Evolutionary conservation across 2,888 invertebrate species (phyloP).

Genomic region (Harpagoxenus sublaevis): DNA sequence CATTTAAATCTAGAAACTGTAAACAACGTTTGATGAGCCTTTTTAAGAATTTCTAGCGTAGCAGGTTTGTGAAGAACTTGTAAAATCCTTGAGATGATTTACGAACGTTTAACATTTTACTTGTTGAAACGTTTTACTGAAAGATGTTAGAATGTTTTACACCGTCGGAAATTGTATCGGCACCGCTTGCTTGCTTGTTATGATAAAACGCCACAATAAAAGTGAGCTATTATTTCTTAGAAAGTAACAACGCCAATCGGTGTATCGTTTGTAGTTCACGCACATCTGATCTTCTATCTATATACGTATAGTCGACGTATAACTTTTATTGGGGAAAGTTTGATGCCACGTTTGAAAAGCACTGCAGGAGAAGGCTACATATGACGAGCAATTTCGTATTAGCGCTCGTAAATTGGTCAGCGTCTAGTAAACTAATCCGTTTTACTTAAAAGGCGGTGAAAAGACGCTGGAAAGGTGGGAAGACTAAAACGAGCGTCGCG

Average conservation of each 20-base stretch:
- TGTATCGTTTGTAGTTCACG: neutral
- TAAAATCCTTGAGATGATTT: neutral
- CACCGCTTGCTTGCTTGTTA: neutral
- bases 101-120: neutral
- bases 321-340: conserved; percentile 22
- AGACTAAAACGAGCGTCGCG: neutral
- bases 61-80: neutral
- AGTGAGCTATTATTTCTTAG: conserved; percentile 15
- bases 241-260: conserved; percentile 3
- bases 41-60: neutral
- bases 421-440: conserved; percentile 11
- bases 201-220: neutral
- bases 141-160: neutral
- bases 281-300: neutral
- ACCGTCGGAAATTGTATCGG: neutral
- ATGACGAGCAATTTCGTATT: neutral
- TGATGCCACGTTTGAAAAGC: neutral
- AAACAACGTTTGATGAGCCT: neutral
- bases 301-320: neutral
- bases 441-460: neutral
- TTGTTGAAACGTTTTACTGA: neutral
- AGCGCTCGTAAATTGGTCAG: neutral
- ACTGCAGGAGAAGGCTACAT: neutral
- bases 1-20: neutral
- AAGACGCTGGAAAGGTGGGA: neutral